These are phyloP conservation scores for Mya arenaria DNA, from an alignment of 1,140 invertebrate species.

Conservation along the genomic window DNA sequence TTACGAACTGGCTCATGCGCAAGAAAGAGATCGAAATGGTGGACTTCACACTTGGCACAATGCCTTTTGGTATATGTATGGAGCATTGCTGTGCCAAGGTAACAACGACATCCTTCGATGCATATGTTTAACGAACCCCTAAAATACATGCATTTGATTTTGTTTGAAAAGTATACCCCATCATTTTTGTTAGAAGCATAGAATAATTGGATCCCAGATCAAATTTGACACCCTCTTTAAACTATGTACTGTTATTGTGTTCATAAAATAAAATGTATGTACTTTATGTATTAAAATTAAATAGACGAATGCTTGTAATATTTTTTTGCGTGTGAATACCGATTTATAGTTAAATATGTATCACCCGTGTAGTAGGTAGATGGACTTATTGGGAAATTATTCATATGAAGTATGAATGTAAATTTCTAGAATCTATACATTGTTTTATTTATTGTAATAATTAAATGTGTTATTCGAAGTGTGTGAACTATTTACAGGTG, in stretches of 20 bases:
- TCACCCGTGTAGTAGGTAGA: background rate
- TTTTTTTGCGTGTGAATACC: background rate
- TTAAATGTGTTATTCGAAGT: background rate
- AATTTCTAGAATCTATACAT: background rate
- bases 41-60: conserved; percentile 31
- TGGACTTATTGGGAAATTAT: background rate
- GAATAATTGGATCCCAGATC: background rate
- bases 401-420: background rate
- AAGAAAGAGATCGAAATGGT: conserved; percentile 16
- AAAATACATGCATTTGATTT: background rate
- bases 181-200: background rate
- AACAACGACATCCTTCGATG: background rate
- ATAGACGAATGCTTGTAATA: background rate
- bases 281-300: background rate
- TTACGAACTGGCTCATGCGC: background rate
- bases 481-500: conserved; percentile 55
- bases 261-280: background rate
- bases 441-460: background rate
- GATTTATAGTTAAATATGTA: background rate
- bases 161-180: background rate
- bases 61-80: conserved; percentile 68
- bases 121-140: background rate
- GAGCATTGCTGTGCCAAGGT: conserved; percentile 69
- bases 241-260: background rate
- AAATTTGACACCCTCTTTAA: background rate